Evolutionary conservation across 2,888 invertebrate species (phyloP), one percentile per base, ranked within the genome.

Genomic region (Pantelozetes paolii): DNA sequence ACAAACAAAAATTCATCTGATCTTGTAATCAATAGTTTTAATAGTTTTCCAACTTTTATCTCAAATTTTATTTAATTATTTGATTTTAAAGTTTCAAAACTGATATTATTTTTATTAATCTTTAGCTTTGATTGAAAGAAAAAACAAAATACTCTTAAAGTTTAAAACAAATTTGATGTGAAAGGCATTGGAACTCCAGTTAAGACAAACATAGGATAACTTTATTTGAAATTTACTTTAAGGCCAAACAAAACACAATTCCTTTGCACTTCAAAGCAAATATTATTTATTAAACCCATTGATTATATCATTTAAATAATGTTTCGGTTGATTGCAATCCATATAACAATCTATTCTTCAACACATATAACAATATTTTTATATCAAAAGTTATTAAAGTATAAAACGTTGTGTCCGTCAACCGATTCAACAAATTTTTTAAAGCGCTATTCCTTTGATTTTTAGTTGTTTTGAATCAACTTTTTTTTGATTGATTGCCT

Each of bases 401-500:
- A 36, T 36, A 36, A 36, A 36, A 28, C 13, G 28, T 57, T 57
- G 13, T 9, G 28, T 57, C 28, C 23, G 28, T 8, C 26, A 57
- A 57, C 8, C 28, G 28, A 23, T 2, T 2, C 57, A 57, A 57
- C 11, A 57, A 54, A 48, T 48, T 57, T 57, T 13, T 28, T 20
- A 30, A 8, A 64, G 36, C 6, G 36, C 36, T 64, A 64, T 64
- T 64, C 15, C 36, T 15, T 36, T 36, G 32, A 30, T 13, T 36
- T 64, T 64, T 30, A 18, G 15, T 30, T 30, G 36, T 20, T 64
- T 64, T 64, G 36, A 64, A n/a, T 20, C 32, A 64, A 64, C 64
- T 36, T 64, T 36, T 23, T 30, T 64, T 36, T 64, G 64, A 64
- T 64, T 30, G 64, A 64, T 64, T 18, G 20, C 36, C 20, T 50